Conservation (phyloP, 2,797 vertebrate species). For the Halcyon badia region DNA sequence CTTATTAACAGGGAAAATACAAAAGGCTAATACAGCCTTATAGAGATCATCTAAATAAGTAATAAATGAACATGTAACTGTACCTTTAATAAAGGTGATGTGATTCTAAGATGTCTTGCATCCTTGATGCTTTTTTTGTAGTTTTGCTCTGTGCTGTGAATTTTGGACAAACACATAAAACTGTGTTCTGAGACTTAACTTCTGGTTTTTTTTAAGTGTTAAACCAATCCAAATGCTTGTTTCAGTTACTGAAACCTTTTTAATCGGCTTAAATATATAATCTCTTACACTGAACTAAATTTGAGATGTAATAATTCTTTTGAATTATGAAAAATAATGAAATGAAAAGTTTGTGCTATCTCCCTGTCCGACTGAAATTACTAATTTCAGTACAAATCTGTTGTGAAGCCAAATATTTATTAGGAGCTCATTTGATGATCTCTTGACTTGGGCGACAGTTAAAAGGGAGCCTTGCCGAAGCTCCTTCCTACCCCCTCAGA, state of each 20-base stretch:
- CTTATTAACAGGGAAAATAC: not conserved
- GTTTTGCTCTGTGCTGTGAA: not conserved
- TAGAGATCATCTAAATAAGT: not conserved
- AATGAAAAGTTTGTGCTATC: not conserved
- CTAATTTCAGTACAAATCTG: not conserved
- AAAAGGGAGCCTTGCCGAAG: not conserved
- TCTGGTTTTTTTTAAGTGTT: not conserved
- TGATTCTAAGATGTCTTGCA: not conserved
- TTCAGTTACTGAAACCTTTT: not conserved
- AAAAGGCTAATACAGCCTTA: not conserved
- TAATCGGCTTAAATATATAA: slow-evolving; percentile 1
- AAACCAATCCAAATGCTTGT: not conserved
- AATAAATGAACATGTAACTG: not conserved
- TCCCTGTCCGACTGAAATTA: not conserved
- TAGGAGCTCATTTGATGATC: not conserved
- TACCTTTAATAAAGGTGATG: not conserved
- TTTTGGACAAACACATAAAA: slow-evolving; percentile 17
- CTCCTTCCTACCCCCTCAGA: not conserved
- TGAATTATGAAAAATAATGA: not conserved
- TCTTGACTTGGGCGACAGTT: not conserved
- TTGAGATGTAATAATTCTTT: not conserved
- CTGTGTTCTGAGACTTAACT: not conserved
- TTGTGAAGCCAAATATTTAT: not conserved
- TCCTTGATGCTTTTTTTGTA: not conserved
- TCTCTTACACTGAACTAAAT: not conserved